Evolutionary conservation across 2,797 vertebrate species (phyloP).

Genomic region (Sebastes iracundus): DNA sequence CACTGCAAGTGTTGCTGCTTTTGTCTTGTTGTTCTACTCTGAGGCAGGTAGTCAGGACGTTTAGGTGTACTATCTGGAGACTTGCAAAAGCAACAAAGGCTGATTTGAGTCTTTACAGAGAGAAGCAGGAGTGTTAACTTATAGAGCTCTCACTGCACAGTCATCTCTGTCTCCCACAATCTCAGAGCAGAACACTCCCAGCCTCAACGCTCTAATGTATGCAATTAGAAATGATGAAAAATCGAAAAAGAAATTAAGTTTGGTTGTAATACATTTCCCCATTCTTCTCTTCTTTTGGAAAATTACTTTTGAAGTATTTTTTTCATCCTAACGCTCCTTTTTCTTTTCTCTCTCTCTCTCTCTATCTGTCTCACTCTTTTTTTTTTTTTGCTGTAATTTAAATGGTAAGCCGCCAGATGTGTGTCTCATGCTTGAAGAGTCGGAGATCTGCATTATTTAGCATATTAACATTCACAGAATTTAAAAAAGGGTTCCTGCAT

Average conservation of each 20-base stretch:
- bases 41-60: conserved; percentile 36
- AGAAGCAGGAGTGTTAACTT: conserved; percentile 28
- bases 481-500: conserved; percentile 99
- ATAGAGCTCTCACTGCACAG: conserved; percentile 68
- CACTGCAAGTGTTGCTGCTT: not conserved
- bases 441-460: conserved; percentile 99
- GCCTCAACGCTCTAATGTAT: conserved; percentile 80
- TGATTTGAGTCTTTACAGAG: conserved; percentile 21
- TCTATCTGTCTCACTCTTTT: conserved; percentile 82
- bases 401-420: conserved; percentile 99
- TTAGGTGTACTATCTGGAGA: conserved; percentile 35
- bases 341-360: conserved; percentile 36
- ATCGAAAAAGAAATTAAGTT: conserved; percentile 92
- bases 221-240: conserved; percentile 92
- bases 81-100: conserved; percentile 51
- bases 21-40: conserved; percentile 2
- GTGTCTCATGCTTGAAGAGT: conserved; percentile 99
- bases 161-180: conserved; percentile 63
- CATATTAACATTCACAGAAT: conserved; percentile 99
- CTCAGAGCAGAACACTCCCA: conserved; percentile 75
- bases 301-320: conserved; percentile 93
- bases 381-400: conserved; percentile 93
- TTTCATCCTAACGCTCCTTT: conserved; percentile 62
- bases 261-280: conserved; percentile 90
- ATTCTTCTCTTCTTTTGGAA: conserved; percentile 89